A percentile compares a stretch with the other conserved stretches of the same genome.
Evolutionary conservation across 2,797 vertebrate species (phyloP).

Genomic region (Rhynchotus rufescens): DNA sequence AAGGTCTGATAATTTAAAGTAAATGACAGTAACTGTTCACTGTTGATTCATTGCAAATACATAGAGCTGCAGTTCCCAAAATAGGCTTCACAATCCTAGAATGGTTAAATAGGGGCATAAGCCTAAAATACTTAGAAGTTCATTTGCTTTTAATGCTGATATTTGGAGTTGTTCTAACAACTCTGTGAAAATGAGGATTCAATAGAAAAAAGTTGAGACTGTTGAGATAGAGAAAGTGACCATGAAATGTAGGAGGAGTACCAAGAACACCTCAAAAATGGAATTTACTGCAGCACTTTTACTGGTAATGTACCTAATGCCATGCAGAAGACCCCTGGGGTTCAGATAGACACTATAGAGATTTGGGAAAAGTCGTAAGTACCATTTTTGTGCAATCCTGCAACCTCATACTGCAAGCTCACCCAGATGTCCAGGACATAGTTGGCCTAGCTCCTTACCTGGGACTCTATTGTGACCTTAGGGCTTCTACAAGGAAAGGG

Average conservation of each 20-base stretch:
- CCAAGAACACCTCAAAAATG: not conserved
- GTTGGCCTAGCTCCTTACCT: not conserved
- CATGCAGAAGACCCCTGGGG: not conserved
- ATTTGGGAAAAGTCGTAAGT: not conserved
- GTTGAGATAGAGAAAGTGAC: not conserved
- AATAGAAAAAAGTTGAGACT: not conserved
- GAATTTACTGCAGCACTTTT: not conserved
- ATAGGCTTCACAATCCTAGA: not conserved
- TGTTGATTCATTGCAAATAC: not conserved
- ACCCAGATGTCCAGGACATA: not conserved
- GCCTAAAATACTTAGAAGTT: not conserved
- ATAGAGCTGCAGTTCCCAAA: not conserved
- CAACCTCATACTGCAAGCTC: not conserved
- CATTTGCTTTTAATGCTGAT: not conserved
- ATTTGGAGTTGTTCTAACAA: not conserved
- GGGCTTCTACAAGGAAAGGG: not conserved
- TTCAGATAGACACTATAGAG: not conserved
- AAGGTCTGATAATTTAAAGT: not conserved
- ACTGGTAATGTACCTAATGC: not conserved
- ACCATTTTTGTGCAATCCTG: not conserved
- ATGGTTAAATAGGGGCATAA: not conserved
- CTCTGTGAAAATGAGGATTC: not conserved
- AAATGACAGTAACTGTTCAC: not conserved
- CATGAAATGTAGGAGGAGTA: not conserved
- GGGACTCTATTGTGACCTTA: not conserved